Evolutionary conservation across 1,140 invertebrate species (phyloP).

Genomic region (Aricia agestis): DNA sequence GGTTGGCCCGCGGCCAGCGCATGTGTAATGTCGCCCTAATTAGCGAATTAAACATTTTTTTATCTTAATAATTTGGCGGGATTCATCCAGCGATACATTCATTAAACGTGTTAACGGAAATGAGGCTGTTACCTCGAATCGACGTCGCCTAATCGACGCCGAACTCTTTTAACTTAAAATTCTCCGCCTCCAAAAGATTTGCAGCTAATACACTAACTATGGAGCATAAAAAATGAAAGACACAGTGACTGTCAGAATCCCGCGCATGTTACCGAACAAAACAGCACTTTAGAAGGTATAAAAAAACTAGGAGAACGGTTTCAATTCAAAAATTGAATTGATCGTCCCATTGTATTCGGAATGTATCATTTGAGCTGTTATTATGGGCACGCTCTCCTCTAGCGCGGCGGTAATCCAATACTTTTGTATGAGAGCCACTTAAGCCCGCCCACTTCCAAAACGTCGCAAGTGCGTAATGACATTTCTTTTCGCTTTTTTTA

Average conservation of each 20-base stretch:
- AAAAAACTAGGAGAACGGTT: slow-evolving; percentile 73
- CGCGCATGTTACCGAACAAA: slow-evolving; percentile 73
- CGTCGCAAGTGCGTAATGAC: slow-evolving; percentile 40
- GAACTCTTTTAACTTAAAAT: too few species aligned
- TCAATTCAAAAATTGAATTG: slow-evolving; percentile 76
- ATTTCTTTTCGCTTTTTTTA: background rate
- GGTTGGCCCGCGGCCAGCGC: slow-evolving; percentile 64
- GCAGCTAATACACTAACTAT: slow-evolving; percentile 1
- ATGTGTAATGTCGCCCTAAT: slow-evolving; percentile 59
- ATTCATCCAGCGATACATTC: background rate
- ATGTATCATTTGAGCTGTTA: slow-evolving; percentile 77
- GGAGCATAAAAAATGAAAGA: slow-evolving; percentile 54
- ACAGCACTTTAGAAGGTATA: slow-evolving; percentile 72
- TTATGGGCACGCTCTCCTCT: slow-evolving; percentile 69
- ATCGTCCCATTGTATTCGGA: slow-evolving; percentile 75
- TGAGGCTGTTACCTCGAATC: background rate
- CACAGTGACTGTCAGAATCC: slow-evolving; percentile 73
- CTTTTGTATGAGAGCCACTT: slow-evolving; percentile 75
- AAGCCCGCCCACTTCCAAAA: slow-evolving; percentile 54
- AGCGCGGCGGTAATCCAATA: slow-evolving; percentile 74
- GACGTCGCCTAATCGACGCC: too few species aligned
- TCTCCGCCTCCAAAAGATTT: background rate
- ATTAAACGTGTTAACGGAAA: background rate
- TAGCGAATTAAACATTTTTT: slow-evolving; percentile 62
- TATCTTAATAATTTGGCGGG: slow-evolving; percentile 29